Percentiles rank a stretch among this genome's conserved stretches.
phyloP scores from a whole-genome alignment of 1,140 invertebrate genomes.

The Drosophila sturtevanti region DNA sequence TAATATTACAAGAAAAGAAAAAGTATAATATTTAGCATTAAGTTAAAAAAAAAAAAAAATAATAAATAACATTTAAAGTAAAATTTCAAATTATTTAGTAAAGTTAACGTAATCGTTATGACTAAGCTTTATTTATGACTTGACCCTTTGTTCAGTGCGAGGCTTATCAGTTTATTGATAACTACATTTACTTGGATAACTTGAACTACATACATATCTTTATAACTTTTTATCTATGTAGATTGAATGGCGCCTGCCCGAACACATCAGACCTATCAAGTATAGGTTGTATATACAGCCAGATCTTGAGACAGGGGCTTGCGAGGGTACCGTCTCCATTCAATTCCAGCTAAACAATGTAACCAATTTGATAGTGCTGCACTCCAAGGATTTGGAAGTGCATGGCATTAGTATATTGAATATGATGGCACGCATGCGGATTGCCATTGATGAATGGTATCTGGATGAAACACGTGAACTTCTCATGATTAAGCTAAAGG shows the following conservation, averaged over 20 bases:
- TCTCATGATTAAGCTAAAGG: conserved; percentile 61
- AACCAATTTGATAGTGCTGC: conserved; percentile 87
- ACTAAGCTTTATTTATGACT: conserved; percentile 27
- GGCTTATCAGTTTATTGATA: conserved; percentile 14
- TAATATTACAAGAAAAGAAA: neutral
- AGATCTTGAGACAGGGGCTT: conserved; percentile 86
- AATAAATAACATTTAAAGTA: neutral
- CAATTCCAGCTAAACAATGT: conserved; percentile 84
- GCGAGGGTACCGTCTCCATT: conserved; percentile 88
- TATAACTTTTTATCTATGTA: conserved; percentile 39
- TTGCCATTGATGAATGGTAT: conserved; percentile 53
- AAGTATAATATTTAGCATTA: neutral
- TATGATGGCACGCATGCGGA: conserved; percentile 76
- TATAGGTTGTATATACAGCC: conserved; percentile 91
- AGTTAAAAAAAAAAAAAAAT: neutral
- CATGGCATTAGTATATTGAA: conserved; percentile 67
- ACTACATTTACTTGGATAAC: conserved; percentile 44
- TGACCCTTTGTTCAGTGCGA: conserved; percentile 11
- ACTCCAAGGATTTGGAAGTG: conserved; percentile 84
- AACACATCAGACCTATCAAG: conserved; percentile 86
- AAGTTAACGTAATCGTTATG: neutral
- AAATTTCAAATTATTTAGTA: neutral
- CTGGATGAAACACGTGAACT: conserved; percentile 48
- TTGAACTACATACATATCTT: conserved; percentile 49
- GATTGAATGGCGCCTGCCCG: conserved; percentile 86